Evolutionary conservation across 2,888 invertebrate species (phyloP).

Genomic region (Silvanus unidentatus): DNA sequence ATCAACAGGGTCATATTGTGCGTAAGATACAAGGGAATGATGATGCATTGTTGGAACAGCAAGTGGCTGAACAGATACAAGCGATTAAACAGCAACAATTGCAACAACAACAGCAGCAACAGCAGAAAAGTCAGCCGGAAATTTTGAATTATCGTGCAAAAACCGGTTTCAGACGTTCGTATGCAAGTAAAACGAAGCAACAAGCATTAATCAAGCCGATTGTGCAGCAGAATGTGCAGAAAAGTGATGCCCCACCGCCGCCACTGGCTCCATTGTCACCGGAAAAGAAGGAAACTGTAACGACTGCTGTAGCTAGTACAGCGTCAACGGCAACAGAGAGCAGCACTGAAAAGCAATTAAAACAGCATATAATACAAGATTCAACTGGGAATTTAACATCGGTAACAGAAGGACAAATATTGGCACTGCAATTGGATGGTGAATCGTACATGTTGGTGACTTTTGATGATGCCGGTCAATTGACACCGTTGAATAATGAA

Average conservation of each 20-base stretch:
- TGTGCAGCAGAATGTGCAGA: not conserved
- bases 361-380: constrained; percentile 45
- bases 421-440: constrained; percentile 68
- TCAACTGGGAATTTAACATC: constrained; percentile 44
- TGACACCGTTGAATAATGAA: constrained; percentile 67
- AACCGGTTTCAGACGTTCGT: not conserved
- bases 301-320: not conserved
- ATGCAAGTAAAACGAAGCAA: constrained; percentile 1
- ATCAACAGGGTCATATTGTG: constrained; percentile 42
- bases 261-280: constrained; percentile 36
- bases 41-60: constrained; percentile 37
- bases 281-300: constrained; percentile 16
- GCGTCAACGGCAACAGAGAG: constrained; percentile 2
- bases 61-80: constrained; percentile 44
- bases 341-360: constrained; percentile 23
- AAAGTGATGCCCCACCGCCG: constrained; percentile 18
- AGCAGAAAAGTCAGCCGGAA: constrained; percentile 12
- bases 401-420: constrained; percentile 58
- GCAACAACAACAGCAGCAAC: constrained; percentile 15
- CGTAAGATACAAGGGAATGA: constrained; percentile 37
- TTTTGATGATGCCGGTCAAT: constrained; percentile 63
- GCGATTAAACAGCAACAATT: constrained; percentile 35
- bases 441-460: constrained; percentile 69
- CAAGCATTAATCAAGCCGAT: not conserved
- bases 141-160: constrained; percentile 11